Base-by-base conservation (phyloP, 2,113 vertebrate genomes). In the Typhlomys cinereus region DNA sequence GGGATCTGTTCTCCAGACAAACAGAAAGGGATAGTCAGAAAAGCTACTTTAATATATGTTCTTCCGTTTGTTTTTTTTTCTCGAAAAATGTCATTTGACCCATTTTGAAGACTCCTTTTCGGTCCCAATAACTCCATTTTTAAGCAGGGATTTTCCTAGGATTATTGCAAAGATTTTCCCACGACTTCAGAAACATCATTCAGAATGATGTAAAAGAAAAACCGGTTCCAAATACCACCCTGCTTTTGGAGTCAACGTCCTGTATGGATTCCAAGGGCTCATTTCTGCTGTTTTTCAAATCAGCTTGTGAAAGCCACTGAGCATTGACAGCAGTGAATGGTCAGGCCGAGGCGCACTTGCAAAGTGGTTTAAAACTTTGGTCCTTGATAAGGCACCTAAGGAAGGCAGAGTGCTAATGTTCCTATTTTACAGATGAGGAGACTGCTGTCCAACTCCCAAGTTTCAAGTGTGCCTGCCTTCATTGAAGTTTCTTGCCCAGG, bases 41-140 rank as follows among this genome's bases (percentile, higher is more conserved):
- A 88, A 95, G 50, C 71, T 25, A 73, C 87, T 92, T 86, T 41
- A 79, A 85, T 94, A 88, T 93, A 61, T 82, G 74, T 73, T 78
- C 66, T 71, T 80, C 85, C 0, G 7, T 50, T 82, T 93, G 82
- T 93, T 83, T 92, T 70, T 59, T 93, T 52, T n/a, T n/a, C n/a
- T n/a, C n/a, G n/a, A n/a, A 62, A 90, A 89, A 92, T 90, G 79
- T 76, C 36, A 71, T 83, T 86, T 88, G 79, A 67, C 84, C 80
- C 80, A 85, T 70, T 85, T 79, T 83, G 46, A 52, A 87, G 84
- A 29, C 50, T 66, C 61, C 78, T 54, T 85, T 67, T 70, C 41
- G 46, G 92, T 86, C 34, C 67, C 25, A 82, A 84, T 92, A 93
- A 78, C 50, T 64, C 59, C 15, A 70, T 54, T 74, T 86, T 76